These are phyloP conservation scores for Ooceraea biroi DNA, from an alignment of 1,140 invertebrate genomes.

Conservation along the genomic window DNA sequence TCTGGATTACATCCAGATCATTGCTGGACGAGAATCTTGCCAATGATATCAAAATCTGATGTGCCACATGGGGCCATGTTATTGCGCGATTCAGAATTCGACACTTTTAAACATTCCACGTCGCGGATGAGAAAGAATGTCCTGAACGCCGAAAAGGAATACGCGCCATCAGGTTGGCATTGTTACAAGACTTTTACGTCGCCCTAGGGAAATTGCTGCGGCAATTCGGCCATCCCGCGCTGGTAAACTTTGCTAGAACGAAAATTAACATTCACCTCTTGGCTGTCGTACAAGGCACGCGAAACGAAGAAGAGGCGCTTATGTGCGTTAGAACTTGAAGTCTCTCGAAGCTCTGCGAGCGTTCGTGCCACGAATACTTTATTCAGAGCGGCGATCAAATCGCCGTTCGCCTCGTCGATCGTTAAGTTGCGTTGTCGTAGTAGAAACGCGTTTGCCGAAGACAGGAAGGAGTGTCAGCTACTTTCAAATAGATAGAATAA, in stretches of 20 bases:
- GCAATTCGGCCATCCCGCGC: slow-evolving; percentile 58
- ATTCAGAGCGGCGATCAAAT: slow-evolving; percentile 6
- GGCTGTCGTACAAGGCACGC: neutral
- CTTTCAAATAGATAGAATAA: neutral
- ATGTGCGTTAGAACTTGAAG: slow-evolving; percentile 29
- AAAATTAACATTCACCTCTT: slow-evolving; percentile 71
- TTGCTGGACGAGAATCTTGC: slow-evolving; percentile 5
- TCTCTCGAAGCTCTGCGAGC: neutral
- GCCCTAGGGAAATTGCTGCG: slow-evolving; percentile 69
- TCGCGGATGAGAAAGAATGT: slow-evolving; percentile 27
- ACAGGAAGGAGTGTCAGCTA: neutral
- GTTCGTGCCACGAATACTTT: slow-evolving; percentile 28
- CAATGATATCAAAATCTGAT: slow-evolving; percentile 19
- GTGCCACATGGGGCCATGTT: slow-evolving; percentile 37
- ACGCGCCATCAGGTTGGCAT: slow-evolving; percentile 31
- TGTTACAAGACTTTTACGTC: slow-evolving; percentile 69
- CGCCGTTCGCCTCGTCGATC: neutral
- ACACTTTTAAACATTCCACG: slow-evolving; percentile 49
- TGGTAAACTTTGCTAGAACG: slow-evolving; percentile 46
- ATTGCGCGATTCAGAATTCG: slow-evolving; percentile 56
- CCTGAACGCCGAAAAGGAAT: neutral
- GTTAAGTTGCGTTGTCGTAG: neutral
- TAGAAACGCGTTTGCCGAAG: neutral
- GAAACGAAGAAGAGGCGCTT: neutral
- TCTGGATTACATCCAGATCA: slow-evolving; percentile 32